These are phyloP conservation scores for Scolopax rusticola DNA, from an alignment of 2,797 vertebrate species.

Conservation along the genomic window DNA sequence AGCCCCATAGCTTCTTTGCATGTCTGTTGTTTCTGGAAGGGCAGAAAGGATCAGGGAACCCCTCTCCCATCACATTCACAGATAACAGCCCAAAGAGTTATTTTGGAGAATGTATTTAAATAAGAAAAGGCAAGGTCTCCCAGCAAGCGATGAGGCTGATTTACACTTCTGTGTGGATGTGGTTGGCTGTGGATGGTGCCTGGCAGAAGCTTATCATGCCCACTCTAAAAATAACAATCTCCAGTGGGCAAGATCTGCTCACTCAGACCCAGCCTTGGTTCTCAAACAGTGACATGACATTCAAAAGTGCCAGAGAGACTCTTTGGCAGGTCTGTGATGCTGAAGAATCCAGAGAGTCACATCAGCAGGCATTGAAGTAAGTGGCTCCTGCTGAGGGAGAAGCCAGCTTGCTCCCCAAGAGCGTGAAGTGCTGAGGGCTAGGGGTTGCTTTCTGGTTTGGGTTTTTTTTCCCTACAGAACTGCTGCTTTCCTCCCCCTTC, in stretches of 20 bases:
- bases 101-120: conserved; percentile 8
- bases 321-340: background rate
- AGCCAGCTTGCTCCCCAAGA: background rate
- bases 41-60: background rate
- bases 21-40: background rate
- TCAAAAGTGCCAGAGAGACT: background rate
- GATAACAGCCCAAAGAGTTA: background rate
- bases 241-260: conserved; percentile 20
- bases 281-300: conserved; percentile 2
- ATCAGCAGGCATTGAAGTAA: background rate
- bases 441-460: background rate
- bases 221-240: conserved; percentile 54
- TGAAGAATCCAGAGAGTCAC: conserved; percentile 8
- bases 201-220: conserved; percentile 51
- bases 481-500: background rate
- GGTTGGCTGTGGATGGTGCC: background rate
- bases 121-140: conserved; percentile 32
- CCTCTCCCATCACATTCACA: background rate
- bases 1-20: background rate
- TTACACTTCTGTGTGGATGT: background rate
- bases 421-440: background rate
- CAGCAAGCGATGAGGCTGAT: background rate
- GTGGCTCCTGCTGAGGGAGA: background rate
- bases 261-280: background rate
- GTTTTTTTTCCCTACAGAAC: background rate